Percentiles rank a stretch among this genome's conserved stretches.
Evolutionary conservation across 2,797 vertebrate species (phyloP).

Genomic region (Spea hammondii): DNA sequence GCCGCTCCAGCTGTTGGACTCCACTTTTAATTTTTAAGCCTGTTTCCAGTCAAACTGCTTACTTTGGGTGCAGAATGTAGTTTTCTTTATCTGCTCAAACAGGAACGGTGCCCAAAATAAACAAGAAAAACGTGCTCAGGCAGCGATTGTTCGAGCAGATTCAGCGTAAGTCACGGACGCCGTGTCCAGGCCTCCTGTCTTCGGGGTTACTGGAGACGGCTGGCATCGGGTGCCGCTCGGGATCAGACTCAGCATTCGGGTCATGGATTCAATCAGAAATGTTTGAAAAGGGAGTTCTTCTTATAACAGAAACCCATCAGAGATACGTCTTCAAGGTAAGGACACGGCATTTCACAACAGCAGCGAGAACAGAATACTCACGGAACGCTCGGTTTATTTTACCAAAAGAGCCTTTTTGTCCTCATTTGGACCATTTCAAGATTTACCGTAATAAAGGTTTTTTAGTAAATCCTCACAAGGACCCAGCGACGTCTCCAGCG

Average conservation of each 20-base stretch:
- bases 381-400: background rate
- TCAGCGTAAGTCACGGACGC: constrained; percentile 33
- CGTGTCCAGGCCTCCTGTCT: constrained; percentile 30
- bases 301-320: too few relatives aligned
- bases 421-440: background rate
- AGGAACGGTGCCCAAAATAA: constrained; percentile 39
- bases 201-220: constrained; percentile 30
- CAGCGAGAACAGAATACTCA: too few relatives aligned
- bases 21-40: constrained; percentile 31
- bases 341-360: too few relatives aligned
- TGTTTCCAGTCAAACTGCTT: constrained; percentile 47
- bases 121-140: constrained; percentile 38
- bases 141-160: constrained; percentile 40
- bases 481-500: background rate
- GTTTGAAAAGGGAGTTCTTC: background rate
- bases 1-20: constrained; percentile 26
- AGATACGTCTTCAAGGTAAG: too few relatives aligned
- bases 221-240: constrained; percentile 27
- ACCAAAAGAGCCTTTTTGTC: background rate
- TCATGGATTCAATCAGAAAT: constrained; percentile 41
- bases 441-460: too few relatives aligned
- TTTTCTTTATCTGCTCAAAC: constrained; percentile 39
- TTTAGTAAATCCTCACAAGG: background rate
- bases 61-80: constrained; percentile 35
- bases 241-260: constrained; percentile 29